Evolutionary conservation across 2,113 vertebrate species (phyloP).

Genomic region (Bubo blakistoni): DNA sequence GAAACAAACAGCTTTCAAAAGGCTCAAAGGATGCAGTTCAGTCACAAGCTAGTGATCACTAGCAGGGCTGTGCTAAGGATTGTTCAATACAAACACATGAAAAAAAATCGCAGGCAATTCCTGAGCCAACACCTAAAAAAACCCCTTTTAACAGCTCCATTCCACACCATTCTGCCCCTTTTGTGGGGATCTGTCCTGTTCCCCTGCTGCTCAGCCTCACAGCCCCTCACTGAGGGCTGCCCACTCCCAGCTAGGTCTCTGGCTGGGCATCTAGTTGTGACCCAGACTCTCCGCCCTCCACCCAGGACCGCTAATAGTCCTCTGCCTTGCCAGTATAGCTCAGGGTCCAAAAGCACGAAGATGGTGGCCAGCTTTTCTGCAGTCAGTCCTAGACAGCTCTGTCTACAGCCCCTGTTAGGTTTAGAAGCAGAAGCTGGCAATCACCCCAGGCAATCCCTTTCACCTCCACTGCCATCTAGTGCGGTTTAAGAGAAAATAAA

Average conservation of each 20-base stretch:
- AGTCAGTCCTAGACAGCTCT: neutral
- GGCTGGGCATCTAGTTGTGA: no score
- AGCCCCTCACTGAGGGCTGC: neutral
- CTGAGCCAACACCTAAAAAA: neutral
- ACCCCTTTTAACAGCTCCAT: neutral
- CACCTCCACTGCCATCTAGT: neutral
- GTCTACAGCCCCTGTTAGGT: neutral
- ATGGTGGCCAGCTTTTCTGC: neutral
- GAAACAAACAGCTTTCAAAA: neutral
- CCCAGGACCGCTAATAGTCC: neutral
- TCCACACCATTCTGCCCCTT: neutral
- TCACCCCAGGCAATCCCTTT: neutral
- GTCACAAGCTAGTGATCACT: neutral
- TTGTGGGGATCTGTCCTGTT: accelerated
- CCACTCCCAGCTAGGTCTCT: neutral
- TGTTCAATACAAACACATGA: neutral
- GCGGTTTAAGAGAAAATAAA: neutral
- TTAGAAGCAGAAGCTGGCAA: neutral
- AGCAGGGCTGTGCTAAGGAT: neutral
- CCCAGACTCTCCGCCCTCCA: neutral
- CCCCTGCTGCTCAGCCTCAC: neutral
- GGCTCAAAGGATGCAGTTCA: neutral
- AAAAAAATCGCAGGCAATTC: neutral
- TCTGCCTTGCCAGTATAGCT: neutral
- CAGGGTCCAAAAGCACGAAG: neutral